Conservation (phyloP, 1,140 invertebrate genomes). For the Ectropis grisescens region DNA sequence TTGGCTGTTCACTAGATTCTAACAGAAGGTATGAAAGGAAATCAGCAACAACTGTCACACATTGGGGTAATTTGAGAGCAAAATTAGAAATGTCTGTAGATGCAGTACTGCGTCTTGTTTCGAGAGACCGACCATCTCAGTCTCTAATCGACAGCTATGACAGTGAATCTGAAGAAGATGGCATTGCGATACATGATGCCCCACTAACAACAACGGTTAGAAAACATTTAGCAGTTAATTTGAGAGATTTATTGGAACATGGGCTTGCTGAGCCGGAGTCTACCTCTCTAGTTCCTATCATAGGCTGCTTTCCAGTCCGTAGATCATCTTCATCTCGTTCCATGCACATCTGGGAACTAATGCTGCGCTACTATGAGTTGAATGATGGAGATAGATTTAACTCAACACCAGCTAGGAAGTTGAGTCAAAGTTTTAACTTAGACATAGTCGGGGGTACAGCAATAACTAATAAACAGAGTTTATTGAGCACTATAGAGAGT, state of each 20-base stretch:
- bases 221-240: slow-evolving; percentile 89
- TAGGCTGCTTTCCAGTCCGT: slow-evolving; percentile 88
- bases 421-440: slow-evolving; percentile 98
- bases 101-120: slow-evolving; percentile 78
- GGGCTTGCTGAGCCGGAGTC: slow-evolving; percentile 83
- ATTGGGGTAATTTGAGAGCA: slow-evolving; percentile 95
- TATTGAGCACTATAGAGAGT: slow-evolving; percentile 92
- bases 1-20: slow-evolving; percentile 94
- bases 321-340: slow-evolving; percentile 69
- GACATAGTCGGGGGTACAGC: slow-evolving; percentile 90
- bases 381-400: slow-evolving; percentile 81
- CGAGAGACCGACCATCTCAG: slow-evolving; percentile 61
- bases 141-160: slow-evolving; percentile 62
- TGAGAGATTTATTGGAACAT: slow-evolving; percentile 95
- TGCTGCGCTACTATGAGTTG: slow-evolving; percentile 53
- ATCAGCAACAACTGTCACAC: slow-evolving; percentile 82
- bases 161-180: slow-evolving; percentile 71
- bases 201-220: slow-evolving; percentile 88
- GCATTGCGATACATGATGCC: slow-evolving; percentile 57
- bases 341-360: slow-evolving; percentile 62
- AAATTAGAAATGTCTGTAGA: slow-evolving; percentile 92
- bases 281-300: slow-evolving; percentile 88
- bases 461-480: slow-evolving; percentile 91
- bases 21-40: slow-evolving; percentile 87
- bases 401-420: slow-evolving; percentile 92